These are phyloP conservation scores for Chymomyza fuscimana DNA, from an alignment of 2,888 invertebrate species.

Conservation along the genomic window DNA sequence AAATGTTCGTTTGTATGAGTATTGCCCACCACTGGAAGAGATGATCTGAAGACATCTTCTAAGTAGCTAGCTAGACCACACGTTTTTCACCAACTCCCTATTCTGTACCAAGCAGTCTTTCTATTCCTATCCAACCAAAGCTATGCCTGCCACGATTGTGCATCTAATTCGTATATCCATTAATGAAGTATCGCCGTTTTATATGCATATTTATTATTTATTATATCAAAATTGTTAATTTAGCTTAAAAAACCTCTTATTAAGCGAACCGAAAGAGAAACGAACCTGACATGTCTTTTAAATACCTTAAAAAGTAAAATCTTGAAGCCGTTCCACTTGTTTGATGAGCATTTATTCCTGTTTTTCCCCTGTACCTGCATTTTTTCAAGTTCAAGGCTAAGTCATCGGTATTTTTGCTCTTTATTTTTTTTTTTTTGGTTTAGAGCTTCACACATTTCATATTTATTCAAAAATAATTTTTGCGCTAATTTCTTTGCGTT, in stretches of 20 bases:
- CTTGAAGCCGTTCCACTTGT: neutral
- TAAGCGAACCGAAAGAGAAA: neutral
- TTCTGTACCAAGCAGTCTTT: too few species aligned
- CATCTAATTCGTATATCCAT: too few species aligned
- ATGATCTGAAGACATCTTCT: too few species aligned
- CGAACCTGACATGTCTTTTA: neutral
- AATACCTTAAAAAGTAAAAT: neutral
- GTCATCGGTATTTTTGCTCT: conserved; percentile 45
- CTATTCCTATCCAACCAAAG: too few species aligned
- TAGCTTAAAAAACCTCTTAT: neutral
- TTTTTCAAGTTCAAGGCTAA: conserved; percentile 65
- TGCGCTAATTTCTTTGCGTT: conserved; percentile 53
- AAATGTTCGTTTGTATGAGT: too few species aligned
- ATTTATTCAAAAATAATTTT: conserved; percentile 5
- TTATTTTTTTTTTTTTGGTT: conserved; percentile 23
- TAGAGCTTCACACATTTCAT: conserved; percentile 6
- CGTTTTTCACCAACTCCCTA: too few species aligned
- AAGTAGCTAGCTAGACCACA: too few species aligned
- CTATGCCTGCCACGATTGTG: too few species aligned
- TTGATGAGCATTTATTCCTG: neutral
- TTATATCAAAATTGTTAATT: neutral
- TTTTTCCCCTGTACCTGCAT: neutral
- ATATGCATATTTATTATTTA: neutral
- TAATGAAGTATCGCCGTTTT: too few species aligned
- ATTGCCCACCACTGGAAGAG: too few species aligned